Evolutionary conservation across 2,797 vertebrate species (phyloP), one percentile per base, ranked within the genome.

Genomic region (Botia kubotai): DNA sequence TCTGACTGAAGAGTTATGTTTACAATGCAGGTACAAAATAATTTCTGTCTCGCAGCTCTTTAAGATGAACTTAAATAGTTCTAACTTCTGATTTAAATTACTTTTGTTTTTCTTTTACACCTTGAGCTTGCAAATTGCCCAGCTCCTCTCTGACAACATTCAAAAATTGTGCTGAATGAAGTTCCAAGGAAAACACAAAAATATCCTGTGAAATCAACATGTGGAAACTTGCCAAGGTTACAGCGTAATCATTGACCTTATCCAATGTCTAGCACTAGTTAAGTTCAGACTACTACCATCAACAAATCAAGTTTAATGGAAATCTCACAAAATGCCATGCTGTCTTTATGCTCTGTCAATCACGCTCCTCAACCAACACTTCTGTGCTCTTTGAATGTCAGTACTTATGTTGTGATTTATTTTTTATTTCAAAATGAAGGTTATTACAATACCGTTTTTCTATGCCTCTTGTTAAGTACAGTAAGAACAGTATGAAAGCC

Each of bases 201-300:
- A 74, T 62, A 23, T 52, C 43, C 12, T 75, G 72, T 65, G 46
- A 75, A 52, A 36, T 19, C 43, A 63, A 75, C 72, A 63, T 75
- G 43, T 52, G 5, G 17, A 50, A 33, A 58, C 73, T 52, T 33
- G 73, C 11, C 23, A 65, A 14, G 43, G n/a, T 36, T 65, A 75
- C 17, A 0, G n/a, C 5, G 0, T 52, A 65, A 65, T 29, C 21
- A 14, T 63, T 63, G 0, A 29, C 17, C 62, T 50, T 3, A 33
- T 43, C 62, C 23, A 33, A 4, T 52, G 46, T 75, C 58, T 75
- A 48, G 4, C 16, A n/a, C 6, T 33, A 50, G 46, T 46, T 46
- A 46, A 75, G 58, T 50, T 52, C 23, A 65, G 23, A 7, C 11
- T 19, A 71, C 10, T 46, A 46, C 12, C 21, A 29, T 48, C 21